phyloP scores from a whole-genome alignment of 2,797 vertebrate species.

The Helicolenus hilgendorfi region DNA sequence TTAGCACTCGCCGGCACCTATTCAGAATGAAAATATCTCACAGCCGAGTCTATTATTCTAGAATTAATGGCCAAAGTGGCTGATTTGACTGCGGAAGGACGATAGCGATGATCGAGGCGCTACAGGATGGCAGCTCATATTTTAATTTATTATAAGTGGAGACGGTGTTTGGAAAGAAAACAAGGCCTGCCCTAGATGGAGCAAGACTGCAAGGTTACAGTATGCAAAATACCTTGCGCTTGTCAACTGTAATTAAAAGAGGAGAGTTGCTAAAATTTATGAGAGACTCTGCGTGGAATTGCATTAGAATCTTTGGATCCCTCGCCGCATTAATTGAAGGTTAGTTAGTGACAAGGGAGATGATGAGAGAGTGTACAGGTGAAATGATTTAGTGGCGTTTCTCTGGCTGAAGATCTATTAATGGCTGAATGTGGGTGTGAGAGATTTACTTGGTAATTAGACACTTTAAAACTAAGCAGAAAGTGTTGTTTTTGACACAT shows the following conservation, averaged over 20 bases:
- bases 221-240: conserved; percentile 63
- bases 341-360: conserved; percentile 22
- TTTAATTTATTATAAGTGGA: conserved; percentile 35
- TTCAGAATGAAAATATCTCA: conserved; percentile 53
- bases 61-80: conserved; percentile 42
- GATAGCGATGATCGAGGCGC: conserved; percentile 44
- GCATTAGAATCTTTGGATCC: conserved; percentile 36
- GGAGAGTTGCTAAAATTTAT: conserved; percentile 37
- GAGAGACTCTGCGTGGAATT: conserved; percentile 8
- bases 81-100: conserved; percentile 30
- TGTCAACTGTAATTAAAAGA: conserved; percentile 66
- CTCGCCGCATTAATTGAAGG: conserved; percentile 43
- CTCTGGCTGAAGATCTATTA: conserved; percentile 6
- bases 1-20: conserved; percentile 44
- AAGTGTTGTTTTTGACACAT: not conserved
- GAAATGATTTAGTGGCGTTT: conserved; percentile 14
- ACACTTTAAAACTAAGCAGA: conserved; percentile 6
- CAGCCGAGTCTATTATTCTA: conserved; percentile 56
- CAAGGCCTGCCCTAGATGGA: conserved; percentile 33
- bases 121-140: conserved; percentile 51
- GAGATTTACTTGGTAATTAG: conserved; percentile 6
- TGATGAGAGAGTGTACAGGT: conserved; percentile 34
- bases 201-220: conserved; percentile 51
- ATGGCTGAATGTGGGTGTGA: not conserved
- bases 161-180: conserved; percentile 34